These are phyloP conservation scores for Stylophora pistillata DNA, from an alignment of 64 coral and sea anemone species.

Conservation along the genomic window DNA sequence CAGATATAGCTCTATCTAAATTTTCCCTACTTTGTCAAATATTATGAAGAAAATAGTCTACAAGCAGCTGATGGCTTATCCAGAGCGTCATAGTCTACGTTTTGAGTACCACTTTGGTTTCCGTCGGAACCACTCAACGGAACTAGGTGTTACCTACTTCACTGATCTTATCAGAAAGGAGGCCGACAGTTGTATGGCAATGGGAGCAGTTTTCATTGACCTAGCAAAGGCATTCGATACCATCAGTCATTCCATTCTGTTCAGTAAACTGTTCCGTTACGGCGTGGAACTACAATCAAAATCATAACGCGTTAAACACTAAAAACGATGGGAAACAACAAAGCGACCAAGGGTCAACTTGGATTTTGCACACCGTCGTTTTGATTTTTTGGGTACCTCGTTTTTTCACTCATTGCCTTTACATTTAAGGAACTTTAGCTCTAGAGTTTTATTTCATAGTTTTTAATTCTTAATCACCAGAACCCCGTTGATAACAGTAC, in stretches of 20 bases:
- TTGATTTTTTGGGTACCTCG: too few relatives aligned
- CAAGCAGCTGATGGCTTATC: neutral
- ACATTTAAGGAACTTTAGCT: too few relatives aligned
- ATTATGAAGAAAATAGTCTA: neutral
- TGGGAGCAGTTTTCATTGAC: neutral
- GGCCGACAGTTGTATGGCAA: neutral
- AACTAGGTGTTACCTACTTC: neutral
- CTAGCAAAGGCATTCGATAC: neutral
- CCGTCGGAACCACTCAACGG: neutral
- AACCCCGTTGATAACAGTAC: too few relatives aligned
- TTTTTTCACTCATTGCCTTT: too few relatives aligned
- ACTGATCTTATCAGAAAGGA: neutral
- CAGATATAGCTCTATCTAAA: constrained; percentile 16
- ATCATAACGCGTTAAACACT: too few relatives aligned
- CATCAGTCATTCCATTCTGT: neutral
- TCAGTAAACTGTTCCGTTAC: neutral
- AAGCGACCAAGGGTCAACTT: too few relatives aligned
- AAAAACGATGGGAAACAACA: too few relatives aligned
- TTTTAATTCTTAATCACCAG: too few relatives aligned
- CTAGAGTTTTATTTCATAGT: too few relatives aligned
- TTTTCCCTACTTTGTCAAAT: neutral
- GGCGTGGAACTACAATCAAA: neutral
- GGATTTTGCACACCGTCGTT: too few relatives aligned
- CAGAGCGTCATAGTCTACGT: neutral
- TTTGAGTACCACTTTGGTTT: constrained; percentile 1